Percentiles rank a stretch among this genome's conserved stretches.
phyloP scores from a whole-genome alignment of 2,113 vertebrate genomes.

The Jaculus jaculus region DNA sequence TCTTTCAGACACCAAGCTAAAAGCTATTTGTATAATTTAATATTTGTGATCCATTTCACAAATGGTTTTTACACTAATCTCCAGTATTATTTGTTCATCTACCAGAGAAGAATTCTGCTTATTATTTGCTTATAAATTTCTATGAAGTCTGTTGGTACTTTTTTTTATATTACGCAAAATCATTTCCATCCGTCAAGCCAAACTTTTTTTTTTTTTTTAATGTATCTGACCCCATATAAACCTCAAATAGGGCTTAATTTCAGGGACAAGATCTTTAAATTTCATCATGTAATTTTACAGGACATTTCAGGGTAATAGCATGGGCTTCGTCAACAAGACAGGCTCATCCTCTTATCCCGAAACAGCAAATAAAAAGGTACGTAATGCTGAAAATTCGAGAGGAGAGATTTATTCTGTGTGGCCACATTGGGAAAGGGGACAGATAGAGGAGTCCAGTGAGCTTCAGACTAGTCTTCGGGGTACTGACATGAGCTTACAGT shows the following conservation, averaged over 20 bases:
- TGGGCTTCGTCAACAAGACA: not conserved
- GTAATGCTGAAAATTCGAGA: not conserved
- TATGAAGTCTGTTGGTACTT: not conserved
- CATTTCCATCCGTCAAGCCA: not conserved
- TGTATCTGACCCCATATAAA: not conserved
- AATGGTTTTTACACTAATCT: not conserved
- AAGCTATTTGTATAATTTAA: not conserved
- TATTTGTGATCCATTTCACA: not conserved
- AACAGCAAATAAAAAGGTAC: not conserved
- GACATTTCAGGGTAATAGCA: not conserved
- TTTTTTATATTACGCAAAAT: not conserved
- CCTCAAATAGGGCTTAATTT: not conserved
- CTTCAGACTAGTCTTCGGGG: not conserved
- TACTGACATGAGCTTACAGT: not conserved
- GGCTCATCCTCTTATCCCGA: not conserved
- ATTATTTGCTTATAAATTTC: not conserved
- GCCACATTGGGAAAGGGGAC: not conserved
- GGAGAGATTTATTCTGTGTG: not conserved
- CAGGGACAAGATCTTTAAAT: not conserved
- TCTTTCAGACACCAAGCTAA: conserved; percentile 32
- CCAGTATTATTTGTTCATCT: not conserved
- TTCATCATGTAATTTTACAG: not conserved
- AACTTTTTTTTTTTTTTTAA: no score
- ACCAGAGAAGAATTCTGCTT: not conserved
- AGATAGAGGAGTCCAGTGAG: not conserved